phyloP scores from a whole-genome alignment of 2,888 invertebrate species.

The Drosophila colorata region DNA sequence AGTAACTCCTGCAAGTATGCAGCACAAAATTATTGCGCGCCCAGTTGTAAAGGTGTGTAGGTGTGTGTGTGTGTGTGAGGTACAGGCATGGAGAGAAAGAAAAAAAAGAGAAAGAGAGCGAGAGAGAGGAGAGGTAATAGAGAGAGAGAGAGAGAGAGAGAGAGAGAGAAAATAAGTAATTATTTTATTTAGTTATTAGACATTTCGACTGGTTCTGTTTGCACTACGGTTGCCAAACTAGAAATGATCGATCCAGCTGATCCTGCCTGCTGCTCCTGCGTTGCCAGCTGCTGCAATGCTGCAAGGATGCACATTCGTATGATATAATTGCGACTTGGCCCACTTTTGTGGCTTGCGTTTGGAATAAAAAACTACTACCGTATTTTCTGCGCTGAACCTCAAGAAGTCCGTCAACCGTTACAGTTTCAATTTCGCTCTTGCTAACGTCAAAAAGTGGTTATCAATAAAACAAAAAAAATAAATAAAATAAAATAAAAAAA shows the following conservation, averaged over 20 bases:
- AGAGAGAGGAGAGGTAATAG: slow-evolving; percentile 8
- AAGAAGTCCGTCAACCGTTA: slow-evolving; percentile 40
- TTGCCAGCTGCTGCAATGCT: slow-evolving; percentile 32
- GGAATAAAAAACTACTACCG: slow-evolving; percentile 85
- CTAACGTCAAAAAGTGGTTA: slow-evolving; percentile 27
- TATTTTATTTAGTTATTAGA: not conserved
- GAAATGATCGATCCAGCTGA: slow-evolving; percentile 27
- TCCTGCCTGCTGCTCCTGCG: slow-evolving; percentile 37
- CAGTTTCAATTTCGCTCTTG: slow-evolving; percentile 39
- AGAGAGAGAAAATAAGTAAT: slow-evolving; percentile 7
- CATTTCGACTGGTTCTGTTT: slow-evolving; percentile 6
- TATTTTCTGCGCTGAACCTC: slow-evolving; percentile 85
- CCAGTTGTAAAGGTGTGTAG: not conserved
- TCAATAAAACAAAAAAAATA: slow-evolving; percentile 15
- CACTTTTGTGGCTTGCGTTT: slow-evolving; percentile 33
- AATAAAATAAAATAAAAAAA: not conserved
- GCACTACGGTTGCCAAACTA: slow-evolving; percentile 31
- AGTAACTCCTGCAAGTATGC: slow-evolving; percentile 91
- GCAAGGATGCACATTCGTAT: slow-evolving; percentile 30
- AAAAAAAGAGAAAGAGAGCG: slow-evolving; percentile 18
- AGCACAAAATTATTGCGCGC: slow-evolving; percentile 38
- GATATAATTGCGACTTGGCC: slow-evolving; percentile 29
- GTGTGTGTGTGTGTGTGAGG: slow-evolving; percentile 1
- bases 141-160: slow-evolving; percentile 9
- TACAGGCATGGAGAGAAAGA: slow-evolving; percentile 4